These are phyloP conservation scores for Acanthiza pusilla DNA, from an alignment of 2,797 vertebrate species.

Conservation along the genomic window DNA sequence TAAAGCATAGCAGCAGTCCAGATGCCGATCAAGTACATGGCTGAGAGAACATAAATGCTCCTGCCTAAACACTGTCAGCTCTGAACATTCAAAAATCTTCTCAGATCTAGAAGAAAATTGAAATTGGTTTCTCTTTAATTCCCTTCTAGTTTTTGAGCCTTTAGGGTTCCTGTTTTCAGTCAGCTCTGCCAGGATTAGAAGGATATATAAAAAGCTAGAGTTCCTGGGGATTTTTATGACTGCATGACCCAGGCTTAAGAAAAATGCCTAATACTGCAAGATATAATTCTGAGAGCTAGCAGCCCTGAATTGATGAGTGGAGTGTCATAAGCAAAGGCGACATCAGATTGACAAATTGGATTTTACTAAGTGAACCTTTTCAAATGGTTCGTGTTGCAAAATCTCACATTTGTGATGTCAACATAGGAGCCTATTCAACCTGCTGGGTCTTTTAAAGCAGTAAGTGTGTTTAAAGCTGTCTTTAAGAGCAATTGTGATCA, in stretches of 20 bases:
- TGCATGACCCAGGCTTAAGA: not conserved
- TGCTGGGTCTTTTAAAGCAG: not conserved
- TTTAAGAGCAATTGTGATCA: not conserved
- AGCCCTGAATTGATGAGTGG: not conserved
- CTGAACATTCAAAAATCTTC: not conserved
- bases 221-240: not conserved
- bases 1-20: not conserved
- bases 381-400: not conserved
- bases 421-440: not conserved
- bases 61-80: not conserved
- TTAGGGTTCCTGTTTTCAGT: not conserved
- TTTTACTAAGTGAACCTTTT: not conserved
- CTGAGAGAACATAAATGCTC: not conserved
- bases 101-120: not conserved
- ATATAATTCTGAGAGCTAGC: not conserved
- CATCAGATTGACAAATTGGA: not conserved
- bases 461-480: not conserved
- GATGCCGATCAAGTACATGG: not conserved
- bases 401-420: not conserved
- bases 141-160: not conserved
- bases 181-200: constrained; percentile 26
- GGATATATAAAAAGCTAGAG: not conserved
- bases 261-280: not conserved
- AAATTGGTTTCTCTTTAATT: constrained; percentile 26
- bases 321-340: not conserved